phyloP scores from a whole-genome alignment of 1,140 invertebrate genomes.

The Drosophila ananassae region DNA sequence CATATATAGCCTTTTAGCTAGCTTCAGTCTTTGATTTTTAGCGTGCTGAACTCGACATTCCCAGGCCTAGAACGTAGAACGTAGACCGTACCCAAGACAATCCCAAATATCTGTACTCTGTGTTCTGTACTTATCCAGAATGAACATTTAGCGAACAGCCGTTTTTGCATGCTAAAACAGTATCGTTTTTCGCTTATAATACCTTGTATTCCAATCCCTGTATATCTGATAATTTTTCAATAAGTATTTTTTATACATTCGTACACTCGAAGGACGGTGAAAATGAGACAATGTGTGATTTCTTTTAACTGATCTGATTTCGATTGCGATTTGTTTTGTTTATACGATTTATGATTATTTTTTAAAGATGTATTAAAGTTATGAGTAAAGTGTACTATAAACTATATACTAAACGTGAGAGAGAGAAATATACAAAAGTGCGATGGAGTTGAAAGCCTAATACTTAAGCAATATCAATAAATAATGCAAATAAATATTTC shows the following conservation, averaged over 20 bases:
- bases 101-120: conserved; percentile 48
- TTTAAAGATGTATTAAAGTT: conserved; percentile 80
- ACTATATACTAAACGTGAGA: conserved; percentile 50
- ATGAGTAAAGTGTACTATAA: conserved; percentile 72
- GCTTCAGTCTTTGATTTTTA: conserved; percentile 62
- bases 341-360: conserved; percentile 76
- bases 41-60: conserved; percentile 54
- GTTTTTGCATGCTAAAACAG: conserved; percentile 66
- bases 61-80: conserved; percentile 61
- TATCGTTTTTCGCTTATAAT: conserved; percentile 46
- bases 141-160: conserved; percentile 39
- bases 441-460: conserved; percentile 67
- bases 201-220: conserved; percentile 37
- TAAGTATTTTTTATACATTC: conserved; percentile 74
- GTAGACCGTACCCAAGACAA: conserved; percentile 58
- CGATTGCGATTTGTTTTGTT: conserved; percentile 78
- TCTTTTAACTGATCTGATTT: conserved; percentile 69
- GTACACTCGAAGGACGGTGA: conserved; percentile 29
- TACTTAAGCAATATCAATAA: conserved; percentile 66
- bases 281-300: conserved; percentile 56
- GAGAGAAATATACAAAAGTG: conserved; percentile 51
- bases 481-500: conserved; percentile 76
- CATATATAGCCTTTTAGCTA: conserved; percentile 60
- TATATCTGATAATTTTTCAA: conserved; percentile 67
- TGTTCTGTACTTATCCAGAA: conserved; percentile 56